phyloP scores from a whole-genome alignment of 2,888 invertebrate species.

The Stratiomys singularior region DNA sequence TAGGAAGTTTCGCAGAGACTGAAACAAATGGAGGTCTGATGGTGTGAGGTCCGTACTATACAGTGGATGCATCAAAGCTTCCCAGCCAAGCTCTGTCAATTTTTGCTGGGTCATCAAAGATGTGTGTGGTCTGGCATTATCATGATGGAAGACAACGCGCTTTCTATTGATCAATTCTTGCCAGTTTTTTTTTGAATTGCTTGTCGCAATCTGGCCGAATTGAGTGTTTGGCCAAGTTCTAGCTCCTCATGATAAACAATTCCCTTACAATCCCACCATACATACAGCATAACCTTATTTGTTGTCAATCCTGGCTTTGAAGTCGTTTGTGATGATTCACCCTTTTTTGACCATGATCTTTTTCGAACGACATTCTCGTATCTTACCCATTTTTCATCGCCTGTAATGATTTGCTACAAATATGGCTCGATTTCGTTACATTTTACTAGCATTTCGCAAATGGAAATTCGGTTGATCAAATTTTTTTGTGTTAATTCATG shows the following conservation, averaged over 20 bases:
- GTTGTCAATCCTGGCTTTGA: background rate
- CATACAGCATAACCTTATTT: background rate
- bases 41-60: no score
- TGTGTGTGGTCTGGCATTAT: no score
- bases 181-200: background rate
- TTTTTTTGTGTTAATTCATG: background rate
- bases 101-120: no score
- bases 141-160: background rate
- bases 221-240: background rate
- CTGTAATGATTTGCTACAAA: conserved; percentile 3
- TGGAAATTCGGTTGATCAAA: background rate
- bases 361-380: conserved; percentile 15
- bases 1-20: no score
- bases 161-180: conserved; percentile 7
- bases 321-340: background rate
- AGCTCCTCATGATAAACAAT: background rate
- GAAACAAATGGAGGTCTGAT: no score
- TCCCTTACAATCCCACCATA: conserved; percentile 10
- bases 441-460: conserved; percentile 41
- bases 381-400: conserved; percentile 27
- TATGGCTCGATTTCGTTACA: conserved; percentile 48
- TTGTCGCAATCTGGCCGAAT: background rate
- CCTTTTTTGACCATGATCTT: background rate
- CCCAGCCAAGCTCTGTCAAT: no score
- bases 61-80: no score